Evolutionary conservation across 2,113 vertebrate species (phyloP), one percentile per base, ranked within the genome.

Genomic region (Pteronura brasiliensis): DNA sequence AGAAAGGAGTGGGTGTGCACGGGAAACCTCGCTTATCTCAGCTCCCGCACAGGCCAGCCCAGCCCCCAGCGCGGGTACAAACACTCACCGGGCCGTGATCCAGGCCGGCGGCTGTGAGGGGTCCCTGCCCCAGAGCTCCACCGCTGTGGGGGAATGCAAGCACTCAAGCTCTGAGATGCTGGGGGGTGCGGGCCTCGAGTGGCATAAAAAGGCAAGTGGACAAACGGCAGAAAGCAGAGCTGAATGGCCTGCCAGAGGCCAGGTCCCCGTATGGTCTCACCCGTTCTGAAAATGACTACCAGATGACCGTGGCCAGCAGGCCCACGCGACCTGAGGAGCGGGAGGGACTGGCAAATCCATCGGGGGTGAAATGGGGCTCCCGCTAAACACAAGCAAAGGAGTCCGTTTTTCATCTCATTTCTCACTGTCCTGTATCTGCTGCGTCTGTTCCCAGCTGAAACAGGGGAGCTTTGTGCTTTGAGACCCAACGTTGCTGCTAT

Each of bases 371-470:
- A 85, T 8, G 87, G 94, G 44, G 36, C 84, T 67, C 88, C 96
- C 81, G 80, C 81, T 80, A 95, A 95, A 93, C 90, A 77, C 67
- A 72, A 89, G 39, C 72, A 87, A 57, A 77, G 21, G 39, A 93
- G 74, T 65, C 57, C 10, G 57, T 55, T 67, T 92, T 96, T 93
- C 84, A 88, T 90, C 88, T 96, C 88, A 61, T 96, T 88, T 95
- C 93, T 98, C 90, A 96, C 92, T 76, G 80, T 71, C 92, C 94
- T 42, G 4, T 63, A 49, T 59, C 92, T 52, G 27, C 23, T 12
- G 3, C 47, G 25, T 95, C 63, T 23, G 55, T 71, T 74, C 72
- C 76, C 81, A 90, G 67, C 57, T 87, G 31, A 96, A 92, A 44
- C 36, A 59, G 3, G 1, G 52, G 79, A 69, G 36, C 61, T 42